Base-by-base conservation (phyloP, 2,888 invertebrate species). In the Nomada fucata region DNA sequence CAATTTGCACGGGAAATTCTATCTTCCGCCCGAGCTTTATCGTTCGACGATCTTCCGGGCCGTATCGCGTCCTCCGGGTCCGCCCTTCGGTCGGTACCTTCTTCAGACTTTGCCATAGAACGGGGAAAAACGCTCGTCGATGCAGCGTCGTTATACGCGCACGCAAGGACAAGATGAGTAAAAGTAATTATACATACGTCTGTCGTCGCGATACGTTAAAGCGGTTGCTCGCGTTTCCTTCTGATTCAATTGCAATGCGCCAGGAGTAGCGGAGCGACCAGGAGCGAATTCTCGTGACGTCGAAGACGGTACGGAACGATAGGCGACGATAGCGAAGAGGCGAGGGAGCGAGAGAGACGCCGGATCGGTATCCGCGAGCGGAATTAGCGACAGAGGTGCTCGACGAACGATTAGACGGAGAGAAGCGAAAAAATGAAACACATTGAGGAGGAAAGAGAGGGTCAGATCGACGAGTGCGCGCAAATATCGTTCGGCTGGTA, bases 401-500 rank as follows among this genome's bases (percentile, higher is more conserved):
- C 60, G 74, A 69, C 57, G 9, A 42, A 7, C 53, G 61, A 29
- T n/a, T 9, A 26, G 42, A 23, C 44, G 15, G 63, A 47, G 18
- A 36, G 67, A 71, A 13, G 15, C n/a, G 50, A 53, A 69, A 69
- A 42, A 63, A 70, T 64, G 20, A 64, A 63, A 59, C 69, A 63
- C 44, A 52, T 18, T 42, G 64, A 29, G 7, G 26, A 23, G 50
- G 64, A 75, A 70, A 76, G 75, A 70, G 73, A 73, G 67, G n/a
- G 52, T 0, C 47, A 15, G 47, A 47, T 47, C 47, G 15, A 47
- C 10, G 47, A 13, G 47, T 2, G 68, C 36, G 42, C 53, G 55
- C 53, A 20, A 26, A 20, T 15, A 20, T 15, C 84, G 84, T 82
- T 85, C 83, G 84, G 77, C 77, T 77, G 26, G 7, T 84, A 84